phyloP scores from a whole-genome alignment of 2,888 invertebrate genomes.

The Eugnorisma glareosa region DNA sequence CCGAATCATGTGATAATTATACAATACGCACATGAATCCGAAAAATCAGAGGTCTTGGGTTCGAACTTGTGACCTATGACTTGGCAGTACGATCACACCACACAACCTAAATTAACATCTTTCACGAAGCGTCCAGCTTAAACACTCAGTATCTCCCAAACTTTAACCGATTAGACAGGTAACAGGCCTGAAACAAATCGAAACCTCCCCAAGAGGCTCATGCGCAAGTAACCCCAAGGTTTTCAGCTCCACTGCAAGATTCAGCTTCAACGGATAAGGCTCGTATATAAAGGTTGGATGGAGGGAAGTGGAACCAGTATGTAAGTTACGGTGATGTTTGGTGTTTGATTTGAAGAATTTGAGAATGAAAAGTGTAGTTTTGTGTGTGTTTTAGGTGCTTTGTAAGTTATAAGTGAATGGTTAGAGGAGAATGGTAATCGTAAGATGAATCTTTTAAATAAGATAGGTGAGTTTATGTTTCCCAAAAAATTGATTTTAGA shows the following conservation, averaged over 20 bases:
- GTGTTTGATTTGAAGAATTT: slow-evolving; percentile 30
- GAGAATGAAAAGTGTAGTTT: slow-evolving; percentile 2
- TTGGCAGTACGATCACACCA: no score
- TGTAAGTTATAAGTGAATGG: not conserved
- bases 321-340: slow-evolving; percentile 65
- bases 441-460: not conserved
- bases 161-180: slow-evolving; percentile 36
- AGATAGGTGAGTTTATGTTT: not conserved
- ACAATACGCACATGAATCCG: no score
- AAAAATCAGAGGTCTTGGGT: no score
- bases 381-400: slow-evolving; percentile 3
- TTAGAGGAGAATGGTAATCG: not conserved
- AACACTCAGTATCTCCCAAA: slow-evolving; percentile 11
- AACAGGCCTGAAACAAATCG: slow-evolving; percentile 43
- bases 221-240: slow-evolving; percentile 71
- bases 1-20: no score
- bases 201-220: slow-evolving; percentile 47
- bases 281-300: slow-evolving; percentile 73
- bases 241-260: slow-evolving; percentile 78
- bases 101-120: no score
- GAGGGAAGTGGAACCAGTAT: slow-evolving; percentile 70
- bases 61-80: no score
- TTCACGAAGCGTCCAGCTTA: no score
- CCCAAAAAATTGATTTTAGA: not conserved
- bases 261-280: slow-evolving; percentile 76